These are phyloP conservation scores for Cathartes aura DNA, from an alignment of 2,113 vertebrate genomes.

Conservation along the genomic window DNA sequence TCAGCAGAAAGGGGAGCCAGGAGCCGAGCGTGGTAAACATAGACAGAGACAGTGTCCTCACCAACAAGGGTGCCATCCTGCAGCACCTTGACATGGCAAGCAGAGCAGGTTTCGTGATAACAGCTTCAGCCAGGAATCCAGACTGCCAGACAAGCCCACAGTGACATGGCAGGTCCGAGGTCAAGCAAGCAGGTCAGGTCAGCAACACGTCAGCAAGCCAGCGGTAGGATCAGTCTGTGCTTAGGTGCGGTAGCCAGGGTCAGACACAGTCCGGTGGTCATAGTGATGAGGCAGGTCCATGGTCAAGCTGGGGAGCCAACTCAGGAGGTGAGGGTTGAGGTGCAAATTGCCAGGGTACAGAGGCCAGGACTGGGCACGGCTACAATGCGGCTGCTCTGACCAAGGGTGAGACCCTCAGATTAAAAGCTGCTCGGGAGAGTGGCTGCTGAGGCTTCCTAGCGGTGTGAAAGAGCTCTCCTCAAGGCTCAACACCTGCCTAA, in stretches of 20 bases:
- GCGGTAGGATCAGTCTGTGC: not conserved
- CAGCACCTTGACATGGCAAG: not conserved
- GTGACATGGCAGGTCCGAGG: fast-evolving
- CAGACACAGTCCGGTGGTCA: not conserved
- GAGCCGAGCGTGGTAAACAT: fast-evolving
- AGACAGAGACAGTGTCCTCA: not conserved
- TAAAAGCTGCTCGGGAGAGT: not conserved
- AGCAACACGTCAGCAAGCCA: not conserved
- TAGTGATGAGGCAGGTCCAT: not conserved
- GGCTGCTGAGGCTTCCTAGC: not conserved
- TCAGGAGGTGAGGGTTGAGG: not conserved
- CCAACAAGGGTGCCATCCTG: not conserved
- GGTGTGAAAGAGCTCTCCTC: not conserved
- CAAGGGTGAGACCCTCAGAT: not conserved
- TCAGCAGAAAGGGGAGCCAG: not conserved
- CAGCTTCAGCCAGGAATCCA: not conserved
- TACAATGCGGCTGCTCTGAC: fast-evolving
- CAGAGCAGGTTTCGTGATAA: not conserved
- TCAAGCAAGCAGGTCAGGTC: not conserved
- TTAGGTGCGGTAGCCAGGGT: not conserved
- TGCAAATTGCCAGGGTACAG: not conserved
- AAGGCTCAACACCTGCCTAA: not conserved
- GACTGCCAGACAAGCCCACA: not conserved
- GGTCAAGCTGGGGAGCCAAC: not conserved
- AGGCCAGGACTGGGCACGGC: not conserved